Base-by-base conservation (phyloP, 1,140 invertebrate genomes). In the Grapholita molesta region DNA sequence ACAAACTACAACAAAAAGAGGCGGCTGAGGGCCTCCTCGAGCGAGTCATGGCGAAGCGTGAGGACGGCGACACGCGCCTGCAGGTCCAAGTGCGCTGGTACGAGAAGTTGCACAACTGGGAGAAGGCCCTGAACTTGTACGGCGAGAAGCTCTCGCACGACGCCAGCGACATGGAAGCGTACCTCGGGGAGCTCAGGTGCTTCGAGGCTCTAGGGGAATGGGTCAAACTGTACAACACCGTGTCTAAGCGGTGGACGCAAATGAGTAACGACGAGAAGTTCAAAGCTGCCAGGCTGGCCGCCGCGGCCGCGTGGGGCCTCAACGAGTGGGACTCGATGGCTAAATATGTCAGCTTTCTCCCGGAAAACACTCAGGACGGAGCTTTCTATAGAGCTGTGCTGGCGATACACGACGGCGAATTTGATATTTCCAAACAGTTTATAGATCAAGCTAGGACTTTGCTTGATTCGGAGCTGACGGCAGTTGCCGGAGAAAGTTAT, bases 21-120 rank as follows among this genome's bases (percentile, higher is more conserved):
- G 98, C 98, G 0, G 99, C 99, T 0, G 96, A 98, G 75, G 99
- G 97, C 23, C 86, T 99, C 0, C 89, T 99, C 11, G 96, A 98
- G 76, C 97, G 97, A 80, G 98, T 99, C 0, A 97, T 96, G 94
- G 95, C 96, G 72, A 95, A 97, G 75, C 94, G 96, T 64, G 94
- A 94, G 64, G 93, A 93, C 0, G 93, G 91, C 0, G 93, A 94
- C 80, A 72, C 92, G 5, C 92, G 92, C 68, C 90, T 96, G 2
- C 95, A 96, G 90, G 96, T 99, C 0, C 97, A 99, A 86, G 98
- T 99, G 57, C 93, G 97, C 5, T 99, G 99, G 99, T 99, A 99
- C 85, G 99, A 99, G 85, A 99, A 99, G 86, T 92, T 99, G 1
- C 98, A 99, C 83, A 98, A 99, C 80, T 99, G 99, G 99, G 98